Conservation (phyloP, 2,797 vertebrate species). For the Molossus molossus region DNA sequence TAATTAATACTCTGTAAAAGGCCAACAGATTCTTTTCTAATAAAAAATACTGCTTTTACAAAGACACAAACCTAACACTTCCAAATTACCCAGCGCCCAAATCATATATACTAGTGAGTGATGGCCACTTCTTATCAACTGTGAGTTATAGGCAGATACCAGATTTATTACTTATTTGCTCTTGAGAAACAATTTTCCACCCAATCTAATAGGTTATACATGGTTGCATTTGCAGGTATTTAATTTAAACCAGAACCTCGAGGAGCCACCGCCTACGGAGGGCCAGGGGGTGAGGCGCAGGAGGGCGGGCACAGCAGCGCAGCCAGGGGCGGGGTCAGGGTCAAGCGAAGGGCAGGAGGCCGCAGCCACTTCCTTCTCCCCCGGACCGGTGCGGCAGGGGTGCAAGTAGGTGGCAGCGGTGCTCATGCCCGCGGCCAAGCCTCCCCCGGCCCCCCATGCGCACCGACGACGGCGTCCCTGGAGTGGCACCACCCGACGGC, state of each 20-base stretch:
- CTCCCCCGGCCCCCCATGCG: too few relatives aligned
- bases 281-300: too few relatives aligned
- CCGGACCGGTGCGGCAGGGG: too few relatives aligned
- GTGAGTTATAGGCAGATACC: conserved; percentile 84
- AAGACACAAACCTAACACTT: conserved; percentile 86
- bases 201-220: conserved; percentile 85
- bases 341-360: too few relatives aligned
- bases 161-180: conserved; percentile 85
- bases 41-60: conserved; percentile 82
- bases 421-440: too few relatives aligned
- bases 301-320: too few relatives aligned
- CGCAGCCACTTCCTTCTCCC: too few relatives aligned
- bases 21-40: conserved; percentile 86
- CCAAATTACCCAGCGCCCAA: conserved; percentile 86
- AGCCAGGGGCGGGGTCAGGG: too few relatives aligned
- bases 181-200: conserved; percentile 86
- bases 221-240: conserved; percentile 87
- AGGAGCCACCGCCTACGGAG: too few relatives aligned
- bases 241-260: conserved; percentile 90
- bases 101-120: conserved; percentile 75
- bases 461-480: too few relatives aligned
- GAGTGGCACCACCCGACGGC: too few relatives aligned
- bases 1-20: conserved; percentile 87
- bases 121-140: conserved; percentile 82
- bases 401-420: too few relatives aligned